Conservation (phyloP, 2,888 invertebrate genomes). For the Apeira syringaria region DNA sequence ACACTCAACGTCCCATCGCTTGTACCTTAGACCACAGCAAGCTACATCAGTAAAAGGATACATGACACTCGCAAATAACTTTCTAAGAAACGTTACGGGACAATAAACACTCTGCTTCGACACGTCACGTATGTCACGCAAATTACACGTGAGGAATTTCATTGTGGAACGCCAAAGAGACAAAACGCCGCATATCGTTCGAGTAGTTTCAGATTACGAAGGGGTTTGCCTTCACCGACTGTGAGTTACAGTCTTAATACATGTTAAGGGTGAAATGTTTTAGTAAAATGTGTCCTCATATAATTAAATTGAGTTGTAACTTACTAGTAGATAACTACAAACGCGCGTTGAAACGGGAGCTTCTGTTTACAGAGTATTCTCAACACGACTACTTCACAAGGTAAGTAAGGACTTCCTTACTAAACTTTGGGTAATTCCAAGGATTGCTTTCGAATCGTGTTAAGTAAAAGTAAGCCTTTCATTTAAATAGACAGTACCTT, state of each 20-base stretch:
- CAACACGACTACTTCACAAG: too few species aligned
- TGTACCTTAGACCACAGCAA: conserved; percentile 16
- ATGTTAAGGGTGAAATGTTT: conserved; percentile 1
- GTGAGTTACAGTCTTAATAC: conserved; percentile 14
- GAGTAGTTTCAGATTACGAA: conserved; percentile 49
- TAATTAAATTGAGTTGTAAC: too few species aligned
- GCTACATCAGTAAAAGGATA: conserved; percentile 25
- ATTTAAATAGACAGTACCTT: too few species aligned
- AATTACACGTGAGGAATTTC: conserved; percentile 48
- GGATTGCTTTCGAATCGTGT: too few species aligned
- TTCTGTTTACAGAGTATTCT: too few species aligned
- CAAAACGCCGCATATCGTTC: conserved; percentile 27
- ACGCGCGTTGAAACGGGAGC: too few species aligned
- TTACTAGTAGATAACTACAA: too few species aligned
- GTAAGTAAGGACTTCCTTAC: too few species aligned
- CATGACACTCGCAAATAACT: conserved; percentile 40
- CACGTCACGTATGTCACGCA: conserved; percentile 34
- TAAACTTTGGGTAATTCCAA: too few species aligned
- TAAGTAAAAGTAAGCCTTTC: too few species aligned
- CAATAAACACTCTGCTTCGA: conserved; percentile 45
- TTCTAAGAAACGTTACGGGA: conserved; percentile 38
- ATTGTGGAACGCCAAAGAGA: conserved; percentile 24
- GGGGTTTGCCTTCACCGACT: conserved; percentile 24
- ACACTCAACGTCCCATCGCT: not conserved
- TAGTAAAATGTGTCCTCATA: too few species aligned